A percentile compares a stretch with the other conserved stretches of the same genome.
phyloP scores from a whole-genome alignment of 2,888 invertebrate genomes.

The Noctuana brunneofusca region DNA sequence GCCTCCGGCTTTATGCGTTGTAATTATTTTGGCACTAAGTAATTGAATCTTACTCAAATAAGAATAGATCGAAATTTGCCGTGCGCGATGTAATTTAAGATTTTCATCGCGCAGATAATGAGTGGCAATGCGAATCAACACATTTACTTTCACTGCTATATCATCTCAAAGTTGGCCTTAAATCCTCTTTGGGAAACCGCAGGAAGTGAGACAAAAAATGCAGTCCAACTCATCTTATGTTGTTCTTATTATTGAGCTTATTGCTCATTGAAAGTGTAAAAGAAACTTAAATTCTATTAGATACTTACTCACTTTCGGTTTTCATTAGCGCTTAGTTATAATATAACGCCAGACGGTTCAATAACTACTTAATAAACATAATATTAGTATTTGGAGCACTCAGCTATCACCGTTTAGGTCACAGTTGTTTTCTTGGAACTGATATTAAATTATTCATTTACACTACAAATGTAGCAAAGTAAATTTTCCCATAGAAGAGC shows the following conservation, averaged over 20 bases:
- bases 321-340: constrained; percentile 13
- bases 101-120: constrained; percentile 75
- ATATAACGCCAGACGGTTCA: not conserved
- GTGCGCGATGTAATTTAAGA: constrained; percentile 74
- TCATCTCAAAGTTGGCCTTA: constrained; percentile 65
- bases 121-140: constrained; percentile 68
- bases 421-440: constrained; percentile 27
- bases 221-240: constrained; percentile 40
- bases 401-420: constrained; percentile 16
- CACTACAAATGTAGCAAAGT: constrained; percentile 16
- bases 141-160: constrained; percentile 75
- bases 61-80: constrained; percentile 65
- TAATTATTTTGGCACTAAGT: constrained; percentile 59
- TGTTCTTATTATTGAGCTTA: constrained; percentile 32
- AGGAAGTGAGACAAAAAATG: constrained; percentile 65
- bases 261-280: constrained; percentile 21
- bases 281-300: constrained; percentile 31
- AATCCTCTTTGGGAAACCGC: constrained; percentile 72
- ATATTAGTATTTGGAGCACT: constrained; percentile 16
- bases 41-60: constrained; percentile 76
- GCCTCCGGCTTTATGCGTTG: constrained; percentile 56
- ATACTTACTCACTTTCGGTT: constrained; percentile 28
- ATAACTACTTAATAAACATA: constrained; percentile 21
- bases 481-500: constrained; percentile 46
- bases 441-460: constrained; percentile 31